Conservation (phyloP, 2,888 invertebrate species). For the Mamestra brassicae region DNA sequence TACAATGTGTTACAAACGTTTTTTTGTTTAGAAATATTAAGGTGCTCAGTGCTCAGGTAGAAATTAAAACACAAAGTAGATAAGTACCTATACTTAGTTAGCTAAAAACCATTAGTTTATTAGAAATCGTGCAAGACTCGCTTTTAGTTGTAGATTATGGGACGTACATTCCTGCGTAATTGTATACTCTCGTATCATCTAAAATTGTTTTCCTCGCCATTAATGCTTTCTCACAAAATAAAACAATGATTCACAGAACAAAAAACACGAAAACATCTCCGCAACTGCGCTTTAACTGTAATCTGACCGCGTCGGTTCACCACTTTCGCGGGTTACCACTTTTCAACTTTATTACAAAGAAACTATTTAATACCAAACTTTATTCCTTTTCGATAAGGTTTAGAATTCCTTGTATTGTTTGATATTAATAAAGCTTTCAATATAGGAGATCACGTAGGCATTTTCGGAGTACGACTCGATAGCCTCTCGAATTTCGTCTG, state of each 20-base stretch:
- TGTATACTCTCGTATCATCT: conserved; percentile 8
- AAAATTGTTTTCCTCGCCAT: not conserved
- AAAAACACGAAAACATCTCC: conserved; percentile 46
- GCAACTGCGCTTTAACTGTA: conserved; percentile 60
- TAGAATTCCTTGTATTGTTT: conserved; percentile 28
- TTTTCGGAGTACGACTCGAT: conserved; percentile 50
- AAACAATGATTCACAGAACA: conserved; percentile 17
- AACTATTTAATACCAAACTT: conserved; percentile 42
- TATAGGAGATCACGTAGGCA: conserved; percentile 59
- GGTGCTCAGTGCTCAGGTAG: too few species aligned
- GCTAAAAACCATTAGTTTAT: not conserved
- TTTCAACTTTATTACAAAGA: conserved; percentile 49
- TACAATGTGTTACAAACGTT: not conserved
- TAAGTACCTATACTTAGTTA: not conserved
- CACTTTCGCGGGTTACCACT: conserved; percentile 61
- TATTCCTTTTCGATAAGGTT: conserved; percentile 29
- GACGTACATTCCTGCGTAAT: conserved; percentile 9
- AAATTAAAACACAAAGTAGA: not conserved
- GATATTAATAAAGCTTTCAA: conserved; percentile 55
- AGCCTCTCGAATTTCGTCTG: conserved; percentile 57
- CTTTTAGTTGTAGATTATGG: not conserved
- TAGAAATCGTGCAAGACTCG: not conserved
- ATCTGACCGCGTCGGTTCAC: conserved; percentile 53
- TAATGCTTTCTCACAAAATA: conserved; percentile 39
- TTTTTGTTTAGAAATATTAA: not conserved